A percentile compares a stretch with the other conserved stretches of the same genome.
Evolutionary conservation across 2,888 invertebrate species (phyloP).

Genomic region (Leucoptera coffeella): DNA sequence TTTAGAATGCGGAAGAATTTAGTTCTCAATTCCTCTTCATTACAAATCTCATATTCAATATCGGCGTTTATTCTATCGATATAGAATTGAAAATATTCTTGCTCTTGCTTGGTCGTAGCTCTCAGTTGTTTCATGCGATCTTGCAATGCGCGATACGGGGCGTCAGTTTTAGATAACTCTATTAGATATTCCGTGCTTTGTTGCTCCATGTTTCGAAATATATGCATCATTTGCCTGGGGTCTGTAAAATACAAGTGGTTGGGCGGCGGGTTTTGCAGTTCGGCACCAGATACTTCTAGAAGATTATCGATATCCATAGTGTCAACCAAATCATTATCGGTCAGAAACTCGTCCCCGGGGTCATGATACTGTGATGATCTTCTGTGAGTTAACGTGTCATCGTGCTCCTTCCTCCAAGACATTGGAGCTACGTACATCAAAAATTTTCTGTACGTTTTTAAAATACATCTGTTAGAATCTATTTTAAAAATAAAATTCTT

Average conservation of each 20-base stretch:
- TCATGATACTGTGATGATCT: conserved; percentile 33
- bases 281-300: conserved; percentile 24
- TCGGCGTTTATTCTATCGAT: conserved; percentile 26
- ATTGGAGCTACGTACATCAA: conserved; percentile 35
- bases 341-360: conserved; percentile 24
- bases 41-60: conserved; percentile 25
- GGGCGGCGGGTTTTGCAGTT: conserved; percentile 22
- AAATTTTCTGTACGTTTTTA: conserved; percentile 33
- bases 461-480: conserved; percentile 27
- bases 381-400: conserved; percentile 23
- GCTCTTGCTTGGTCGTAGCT: conserved; percentile 22
- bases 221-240: conserved; percentile 30
- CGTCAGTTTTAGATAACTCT: conserved; percentile 29
- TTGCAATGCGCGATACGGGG: conserved; percentile 19
- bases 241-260: conserved; percentile 21
- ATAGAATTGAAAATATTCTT: conserved; percentile 38
- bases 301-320: conserved; percentile 34
- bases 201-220: conserved; percentile 37
- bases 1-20: conserved; percentile 37
- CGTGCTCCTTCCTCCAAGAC: conserved; percentile 30
- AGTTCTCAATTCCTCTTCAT: conserved; percentile 27
- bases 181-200: conserved; percentile 41
- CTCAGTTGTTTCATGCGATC: conserved; percentile 28
- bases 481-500: conserved; percentile 37
- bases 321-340: conserved; percentile 34